Conservation (phyloP, 2,888 invertebrate species). For the Bombylius major region DNA sequence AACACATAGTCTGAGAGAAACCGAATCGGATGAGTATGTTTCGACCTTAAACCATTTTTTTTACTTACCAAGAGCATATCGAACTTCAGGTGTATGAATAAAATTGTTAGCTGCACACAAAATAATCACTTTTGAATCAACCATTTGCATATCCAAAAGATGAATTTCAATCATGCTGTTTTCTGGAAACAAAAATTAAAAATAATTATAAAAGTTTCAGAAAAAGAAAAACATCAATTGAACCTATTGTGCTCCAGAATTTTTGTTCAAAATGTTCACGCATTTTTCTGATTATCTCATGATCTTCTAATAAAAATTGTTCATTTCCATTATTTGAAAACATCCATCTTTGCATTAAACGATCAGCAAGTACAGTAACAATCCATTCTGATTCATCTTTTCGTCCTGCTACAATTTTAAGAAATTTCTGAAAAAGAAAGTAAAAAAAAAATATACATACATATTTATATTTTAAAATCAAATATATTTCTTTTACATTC, state of each 20-base stretch:
- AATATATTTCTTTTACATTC: conserved; percentile 22
- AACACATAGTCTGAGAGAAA: no score
- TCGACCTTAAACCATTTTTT: no score
- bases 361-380: conserved; percentile 62
- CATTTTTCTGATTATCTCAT: conserved; percentile 58
- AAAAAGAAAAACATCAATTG: no score
- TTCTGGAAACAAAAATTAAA: conserved; percentile 31
- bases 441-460: background rate
- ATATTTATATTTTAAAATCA: background rate
- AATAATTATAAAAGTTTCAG: background rate
- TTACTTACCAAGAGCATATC: conserved; percentile 56
- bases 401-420: conserved; percentile 49
- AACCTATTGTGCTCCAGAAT: conserved; percentile 47
- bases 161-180: conserved; percentile 53
- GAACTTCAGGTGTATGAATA: conserved; percentile 51
- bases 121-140: conserved; percentile 51
- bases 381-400: conserved; percentile 39
- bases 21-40: no score
- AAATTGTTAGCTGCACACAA: conserved; percentile 57
- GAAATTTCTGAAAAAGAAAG: conserved; percentile 39
- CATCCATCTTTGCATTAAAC: conserved; percentile 73
- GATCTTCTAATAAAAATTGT: conserved; percentile 55
- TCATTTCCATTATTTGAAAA: conserved; percentile 50
- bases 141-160: conserved; percentile 66
- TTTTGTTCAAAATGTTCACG: conserved; percentile 55